A percentile compares a stretch with the other conserved stretches of the same genome.
Evolutionary conservation across 2,888 invertebrate species (phyloP).

Genomic region (Tetanocera ferruginea): DNA sequence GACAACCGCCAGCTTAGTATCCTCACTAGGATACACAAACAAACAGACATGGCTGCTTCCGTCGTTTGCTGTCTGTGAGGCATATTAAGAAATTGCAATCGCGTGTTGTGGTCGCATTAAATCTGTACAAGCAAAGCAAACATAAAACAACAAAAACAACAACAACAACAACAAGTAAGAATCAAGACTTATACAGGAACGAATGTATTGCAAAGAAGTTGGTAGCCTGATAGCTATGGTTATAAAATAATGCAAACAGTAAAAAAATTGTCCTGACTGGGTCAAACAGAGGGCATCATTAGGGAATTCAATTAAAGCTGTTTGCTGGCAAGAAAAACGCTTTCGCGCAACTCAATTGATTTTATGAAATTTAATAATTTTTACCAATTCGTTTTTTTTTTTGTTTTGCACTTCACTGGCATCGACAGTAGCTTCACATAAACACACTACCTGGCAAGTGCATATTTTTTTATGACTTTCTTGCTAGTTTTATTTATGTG

Average conservation of each 20-base stretch:
- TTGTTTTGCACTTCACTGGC: too few relatives aligned
- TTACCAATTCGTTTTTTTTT: too few relatives aligned
- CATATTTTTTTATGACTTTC: not conserved
- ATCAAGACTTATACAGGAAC: not conserved
- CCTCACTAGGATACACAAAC: not conserved
- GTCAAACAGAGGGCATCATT: too few relatives aligned
- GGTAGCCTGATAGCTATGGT: too few relatives aligned
- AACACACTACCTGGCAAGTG: not conserved
- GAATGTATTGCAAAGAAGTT: too few relatives aligned
- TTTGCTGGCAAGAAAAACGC: not conserved
- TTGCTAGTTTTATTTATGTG: not conserved
- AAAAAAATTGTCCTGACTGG: too few relatives aligned
- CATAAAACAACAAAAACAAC: not conserved
- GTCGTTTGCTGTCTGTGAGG: not conserved
- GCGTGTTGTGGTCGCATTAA: not conserved
- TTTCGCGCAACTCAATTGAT: not conserved
- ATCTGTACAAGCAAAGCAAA: not conserved
- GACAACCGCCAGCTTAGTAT: not conserved
- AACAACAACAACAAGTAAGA: not conserved
- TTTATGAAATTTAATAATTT: too few relatives aligned
- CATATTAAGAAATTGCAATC: not conserved
- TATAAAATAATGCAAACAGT: too few relatives aligned
- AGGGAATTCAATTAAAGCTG: not conserved
- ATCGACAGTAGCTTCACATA: not conserved
- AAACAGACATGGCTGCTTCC: not conserved